Evolutionary conservation across 2,888 invertebrate species (phyloP).

Genomic region (Dynastes grantii): DNA sequence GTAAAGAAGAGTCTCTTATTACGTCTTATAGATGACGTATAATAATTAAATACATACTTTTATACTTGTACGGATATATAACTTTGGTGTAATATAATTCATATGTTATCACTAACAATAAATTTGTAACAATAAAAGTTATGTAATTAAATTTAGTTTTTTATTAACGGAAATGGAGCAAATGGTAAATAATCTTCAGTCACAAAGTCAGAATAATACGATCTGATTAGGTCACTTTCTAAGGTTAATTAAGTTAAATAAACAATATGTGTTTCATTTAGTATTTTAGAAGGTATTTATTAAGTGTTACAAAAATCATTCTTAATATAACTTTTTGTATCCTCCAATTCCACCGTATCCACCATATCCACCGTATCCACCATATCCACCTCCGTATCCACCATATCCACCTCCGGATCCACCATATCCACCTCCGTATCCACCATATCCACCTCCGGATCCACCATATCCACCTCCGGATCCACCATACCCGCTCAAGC

Average conservation of each 20-base stretch:
- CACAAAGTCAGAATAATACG: too few species aligned
- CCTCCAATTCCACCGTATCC: background rate
- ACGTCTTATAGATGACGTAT: too few species aligned
- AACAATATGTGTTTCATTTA: background rate
- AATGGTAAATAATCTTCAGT: too few species aligned
- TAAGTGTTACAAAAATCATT: background rate
- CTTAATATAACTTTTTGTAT: background rate
- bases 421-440: constrained; percentile 12
- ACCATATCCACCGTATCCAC: background rate
- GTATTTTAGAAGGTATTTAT: background rate
- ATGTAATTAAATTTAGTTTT: too few species aligned
- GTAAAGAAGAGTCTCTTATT: too few species aligned
- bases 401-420: constrained; percentile 27
- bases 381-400: background rate
- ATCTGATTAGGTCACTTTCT: too few species aligned
- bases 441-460: constrained; percentile 25
- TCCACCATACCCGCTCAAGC: constrained; percentile 21
- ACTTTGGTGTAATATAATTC: too few species aligned
- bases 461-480: constrained; percentile 10
- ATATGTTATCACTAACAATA: too few species aligned
- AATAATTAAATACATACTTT: too few species aligned
- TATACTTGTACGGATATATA: too few species aligned
- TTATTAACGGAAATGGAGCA: too few species aligned
- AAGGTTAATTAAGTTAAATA: background rate
- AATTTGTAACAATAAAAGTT: too few species aligned